Evolutionary conservation across 2,113 vertebrate genomes (phyloP), one percentile per base, ranked within the genome.

Genomic region (Serinus canaria): DNA sequence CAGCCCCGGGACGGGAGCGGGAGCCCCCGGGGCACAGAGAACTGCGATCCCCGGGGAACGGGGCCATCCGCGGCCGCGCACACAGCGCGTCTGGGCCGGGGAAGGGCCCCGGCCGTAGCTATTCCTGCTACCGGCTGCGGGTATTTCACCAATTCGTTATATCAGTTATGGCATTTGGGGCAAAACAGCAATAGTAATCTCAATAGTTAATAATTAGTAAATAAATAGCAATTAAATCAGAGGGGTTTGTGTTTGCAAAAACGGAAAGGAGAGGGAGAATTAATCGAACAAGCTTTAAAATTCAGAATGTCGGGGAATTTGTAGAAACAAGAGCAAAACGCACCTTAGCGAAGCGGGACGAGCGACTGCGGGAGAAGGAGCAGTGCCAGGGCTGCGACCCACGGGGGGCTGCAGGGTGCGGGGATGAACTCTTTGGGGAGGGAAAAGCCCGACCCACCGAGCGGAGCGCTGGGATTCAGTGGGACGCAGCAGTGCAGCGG

Each of bases 61-160:
- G 28, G 23, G 4, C 30, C 53, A 41, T 50, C 80, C 46, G 74
- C 77, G 37, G 69, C 37, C 22, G 56, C 67, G 44, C 50, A 91
- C 86, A 46, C 1, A 43, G 13, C 68, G 73, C 70, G 6, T 22
- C 55, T 8, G 63, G 28, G 47, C 11, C 2, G 35, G 7, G 63
- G 2, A 66, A 35, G 5, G 58, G 28, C 53, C 23, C 28, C 23
- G 31, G 47, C 7, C 0, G 7, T 2, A 72, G n/a, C n/a, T 49
- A 7, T 14, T 77, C 63, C 67, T 37, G 27, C 39, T 15, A 27
- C 52, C 7, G 19, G 15, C 3, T 28, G 22, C 15, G 15, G 6
- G 0, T 12, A 11, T 74, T 60, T 30, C 13, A 28, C 4, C 2
- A 41, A 17, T 58, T 69, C 49, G 3, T 43, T 64, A 0, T 14